Conservation (phyloP, 2,888 invertebrate species). For the Hydroisotoma schaefferi region DNA sequence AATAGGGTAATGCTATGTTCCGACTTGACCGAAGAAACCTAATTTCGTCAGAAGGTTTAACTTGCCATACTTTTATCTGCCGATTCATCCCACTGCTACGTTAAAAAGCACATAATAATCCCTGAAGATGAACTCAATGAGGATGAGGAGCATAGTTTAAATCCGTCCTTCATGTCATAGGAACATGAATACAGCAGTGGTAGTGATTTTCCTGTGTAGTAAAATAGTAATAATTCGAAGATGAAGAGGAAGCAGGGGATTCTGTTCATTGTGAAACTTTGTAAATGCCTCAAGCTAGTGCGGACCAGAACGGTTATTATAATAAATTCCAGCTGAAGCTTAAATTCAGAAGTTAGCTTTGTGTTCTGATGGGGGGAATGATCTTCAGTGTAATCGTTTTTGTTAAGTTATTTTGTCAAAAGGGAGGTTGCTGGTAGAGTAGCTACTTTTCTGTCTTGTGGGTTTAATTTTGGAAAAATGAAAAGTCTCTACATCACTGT, state of each 20-base stretch:
- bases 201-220: too few relatives aligned
- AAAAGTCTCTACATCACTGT: neutral
- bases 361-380: neutral
- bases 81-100: neutral
- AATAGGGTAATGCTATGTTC: too few relatives aligned
- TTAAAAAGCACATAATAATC: neutral
- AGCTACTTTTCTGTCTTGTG: neutral
- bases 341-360: neutral
- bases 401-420: neutral
- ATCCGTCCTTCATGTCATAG: too few relatives aligned
- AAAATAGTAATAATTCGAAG: neutral
- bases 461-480: neutral
- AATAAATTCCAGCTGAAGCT: slow-evolving; percentile 1
- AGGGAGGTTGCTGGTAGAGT: too few relatives aligned
- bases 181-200: too few relatives aligned
- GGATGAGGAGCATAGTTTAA: neutral
- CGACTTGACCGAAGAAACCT: too few relatives aligned
- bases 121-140: neutral
- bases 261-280: slow-evolving; percentile 1
- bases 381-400: neutral
- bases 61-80: too few relatives aligned
- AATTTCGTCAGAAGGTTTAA: too few relatives aligned
- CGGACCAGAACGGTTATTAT: neutral
- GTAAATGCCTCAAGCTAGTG: neutral
- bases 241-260: neutral